Base-by-base conservation (phyloP, 2,888 invertebrate species). In the Rhamphomyia laevipes region DNA sequence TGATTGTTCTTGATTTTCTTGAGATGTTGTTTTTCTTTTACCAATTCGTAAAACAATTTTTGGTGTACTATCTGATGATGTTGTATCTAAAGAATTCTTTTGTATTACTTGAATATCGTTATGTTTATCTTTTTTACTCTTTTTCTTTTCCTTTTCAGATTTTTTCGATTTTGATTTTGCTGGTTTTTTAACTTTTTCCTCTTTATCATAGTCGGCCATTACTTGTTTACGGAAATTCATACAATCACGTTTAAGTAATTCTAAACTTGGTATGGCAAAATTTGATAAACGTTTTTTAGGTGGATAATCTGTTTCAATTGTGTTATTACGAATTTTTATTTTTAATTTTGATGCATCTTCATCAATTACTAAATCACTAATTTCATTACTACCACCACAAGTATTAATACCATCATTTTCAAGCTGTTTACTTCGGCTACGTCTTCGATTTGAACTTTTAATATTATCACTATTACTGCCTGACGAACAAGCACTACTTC, bases 151-250 rank as follows among this genome's bases (percentile, higher is more conserved):
- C 50, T 65, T 66, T 45, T 61, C 61, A 35, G 70, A 68, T 59
- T 70, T 81, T 44, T 68, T 68, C 17, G 64, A 62, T 51, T 67
- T 67, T 15, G 65, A 64, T n/a, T 27, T 47, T 37, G 54, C 17
- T 1, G 42, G 33, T 21, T 43, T 7, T 18, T 51, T 54, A 15
- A 37, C 44, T 33, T 53, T 54, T 66, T 75, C 69, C 65, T 73
- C 73, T 58, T 71, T 60, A 61, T 69, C 83, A 61, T 89, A 88
- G 61, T 84, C 84, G 5, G 86, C 86, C 85, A 88, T 87, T 4
- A 91, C 82, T 75, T 78, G 80, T 54, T 84, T 80, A 15, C 91
- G 77, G 67, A 79, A 91, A 63, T 88, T 89, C 90, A 91, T 90
- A 59, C 85, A 87, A 60, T 90, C 87, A 3, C 88, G 78, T 54